Base-by-base conservation (phyloP, 2,797 vertebrate genomes). In the Amphiprion clarkii region DNA sequence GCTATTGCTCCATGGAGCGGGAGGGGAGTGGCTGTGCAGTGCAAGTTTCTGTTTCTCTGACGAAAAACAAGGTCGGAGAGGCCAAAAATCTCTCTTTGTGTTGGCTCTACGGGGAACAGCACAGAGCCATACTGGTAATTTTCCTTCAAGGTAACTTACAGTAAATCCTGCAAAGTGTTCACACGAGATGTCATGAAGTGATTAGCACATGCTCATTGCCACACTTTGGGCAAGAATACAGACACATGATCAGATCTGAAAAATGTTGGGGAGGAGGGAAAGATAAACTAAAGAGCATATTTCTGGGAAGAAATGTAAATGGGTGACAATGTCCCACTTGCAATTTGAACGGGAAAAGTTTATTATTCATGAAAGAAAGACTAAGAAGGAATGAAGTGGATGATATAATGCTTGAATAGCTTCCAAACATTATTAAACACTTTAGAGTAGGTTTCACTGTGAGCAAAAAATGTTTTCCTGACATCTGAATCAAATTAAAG, bases 401-500 rank as follows among this genome's bases (percentile, higher is more conserved):
- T 73, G 21, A 27, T 21, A 39, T 29, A 49, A 57, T 70, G 23
- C 6, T 59, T 66, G 29, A 49, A 56, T 10, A 39, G 4, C 33
- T 75, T 61, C 69, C 54, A 67, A 46, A 25, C 31, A 10, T 36
- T 54, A 14, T 57, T 25, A 17, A 48, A 58, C 14, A 10, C 69
- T 77, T 58, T 27, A 17, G 67, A 61, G 58, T 52, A 66, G 21
- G 27, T 64, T 66, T 84, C 21, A 63, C 56, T 1, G 0, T 42
- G 42, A 9, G 21, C 13, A 7, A 70, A 51, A 70, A 66, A 59
- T 29, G 2, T 42, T 33, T 67, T 53, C 39, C 49, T 56, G 21
- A 83, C 87, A 91, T 93, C 85, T 93, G 88, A 87, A 40, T 73
- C 78, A 58, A 81, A 72, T 92, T 51, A 85, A 31, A 63, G 48